Conservation (phyloP, 2,888 invertebrate species). For the Hartigia nigra region DNA sequence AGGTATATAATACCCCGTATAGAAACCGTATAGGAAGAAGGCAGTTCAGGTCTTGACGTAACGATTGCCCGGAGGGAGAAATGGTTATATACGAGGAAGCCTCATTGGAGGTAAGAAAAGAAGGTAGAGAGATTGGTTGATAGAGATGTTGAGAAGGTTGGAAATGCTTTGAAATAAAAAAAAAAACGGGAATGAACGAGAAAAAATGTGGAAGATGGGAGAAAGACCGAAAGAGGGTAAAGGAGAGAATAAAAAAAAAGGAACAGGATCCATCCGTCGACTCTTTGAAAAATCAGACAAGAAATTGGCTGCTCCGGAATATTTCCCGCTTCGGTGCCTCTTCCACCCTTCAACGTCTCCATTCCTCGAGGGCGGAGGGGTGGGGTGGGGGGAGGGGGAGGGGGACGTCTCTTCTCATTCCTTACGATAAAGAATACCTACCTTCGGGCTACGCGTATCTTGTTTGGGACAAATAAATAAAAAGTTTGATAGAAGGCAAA, state of each 20-base stretch:
- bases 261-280: neutral
- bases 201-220: neutral
- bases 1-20: neutral
- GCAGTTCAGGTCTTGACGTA: neutral
- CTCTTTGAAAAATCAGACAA: slow-evolving; percentile 35
- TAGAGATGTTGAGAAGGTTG: neutral
- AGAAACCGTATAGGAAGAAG: neutral
- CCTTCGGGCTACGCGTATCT: slow-evolving; percentile 14
- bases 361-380: neutral
- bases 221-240: neutral
- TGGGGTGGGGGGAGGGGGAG: too few species aligned
- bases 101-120: neutral
- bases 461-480: slow-evolving; percentile 32
- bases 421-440: slow-evolving; percentile 9
- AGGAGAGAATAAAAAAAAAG: neutral
- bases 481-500: slow-evolving; percentile 18
- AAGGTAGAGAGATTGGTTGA: neutral
- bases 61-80: neutral
- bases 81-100: neutral
- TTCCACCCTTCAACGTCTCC: slow-evolving; percentile 6
- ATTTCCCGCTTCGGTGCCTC: slow-evolving; percentile 25
- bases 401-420: slow-evolving; percentile 6
- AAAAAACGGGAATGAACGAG: neutral
- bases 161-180: neutral
- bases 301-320: slow-evolving; percentile 32